Base-by-base conservation (phyloP, 2,797 vertebrate genomes). In the Premnoplex brunnescens region DNA sequence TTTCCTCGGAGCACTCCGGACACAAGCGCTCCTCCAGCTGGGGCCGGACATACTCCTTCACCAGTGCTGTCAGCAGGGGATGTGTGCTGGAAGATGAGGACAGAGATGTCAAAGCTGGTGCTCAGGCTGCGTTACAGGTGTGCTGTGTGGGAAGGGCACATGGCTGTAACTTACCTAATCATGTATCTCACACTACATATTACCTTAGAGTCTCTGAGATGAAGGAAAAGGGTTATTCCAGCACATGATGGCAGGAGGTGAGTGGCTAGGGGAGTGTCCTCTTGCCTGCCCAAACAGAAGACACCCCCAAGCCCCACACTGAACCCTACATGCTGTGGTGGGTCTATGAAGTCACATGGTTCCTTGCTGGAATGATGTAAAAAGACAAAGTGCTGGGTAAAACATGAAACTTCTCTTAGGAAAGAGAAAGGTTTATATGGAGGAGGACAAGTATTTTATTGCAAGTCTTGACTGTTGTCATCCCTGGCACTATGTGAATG, bases 21-120 rank as follows among this genome's bases (percentile, higher is more conserved):
- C 99, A 99, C 96, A 99, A 98, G 63, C 98, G 99, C 39, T 98
- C 99, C 4, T 99, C 99, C 85, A 99, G 99, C 92, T 99, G 99
- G 99, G 99, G 99, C 39, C 98, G 99, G 84, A 99, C 99, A 0
- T 99, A 99, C 91, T 99, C 99, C 15, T 99, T 99, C 96, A 99
- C 99, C 82, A 99, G 98, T 14, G 99, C 99, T 46, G 98, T 99
- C 93, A 99, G 86, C 97, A 98, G 99, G 82, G 99, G 99, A 19
- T 99, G 99, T 84, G 95, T 99, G 74, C 98, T 98, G 2, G 99
- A 99, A 96, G 98, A 98, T 11, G 98, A 99, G 93, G 99, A 99
- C 94, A 98, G 95, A 88, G 98, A 99, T 7, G 95, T 99, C 78
- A 99, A 98, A 95, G 99, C 99, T 36, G 99, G 99, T 7, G 97